phyloP scores from a whole-genome alignment of 2,113 vertebrate species.

The Dolichallabes microphthalmus region DNA sequence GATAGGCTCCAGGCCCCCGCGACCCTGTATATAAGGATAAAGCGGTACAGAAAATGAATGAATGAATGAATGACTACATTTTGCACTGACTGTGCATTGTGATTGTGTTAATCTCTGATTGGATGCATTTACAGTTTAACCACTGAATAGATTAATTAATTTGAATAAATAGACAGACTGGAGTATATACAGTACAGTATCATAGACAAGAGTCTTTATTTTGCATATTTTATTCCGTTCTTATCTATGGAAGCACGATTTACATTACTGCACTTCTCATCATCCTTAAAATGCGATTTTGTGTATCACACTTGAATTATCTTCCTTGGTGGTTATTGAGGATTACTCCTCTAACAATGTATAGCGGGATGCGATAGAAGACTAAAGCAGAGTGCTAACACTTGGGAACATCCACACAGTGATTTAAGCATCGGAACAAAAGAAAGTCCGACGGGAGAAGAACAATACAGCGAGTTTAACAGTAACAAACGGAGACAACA shows the following conservation, averaged over 20 bases:
- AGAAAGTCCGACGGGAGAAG: not conserved
- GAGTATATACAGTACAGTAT: not conserved
- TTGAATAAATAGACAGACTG: not conserved
- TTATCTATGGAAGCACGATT: not conserved
- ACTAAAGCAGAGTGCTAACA: not conserved
- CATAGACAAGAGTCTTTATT: not conserved
- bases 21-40: too few relatives aligned
- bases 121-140: not conserved
- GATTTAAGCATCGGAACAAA: not conserved
- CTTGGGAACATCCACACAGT: not conserved
- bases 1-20: too few relatives aligned
- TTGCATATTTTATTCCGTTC: not conserved
- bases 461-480: not conserved
- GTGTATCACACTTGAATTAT: not conserved
- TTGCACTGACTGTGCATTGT: not conserved
- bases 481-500: constrained; percentile 1
- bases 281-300: not conserved
- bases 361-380: not conserved
- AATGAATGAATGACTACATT: too few relatives aligned
- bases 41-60: too few relatives aligned
- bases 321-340: not conserved
- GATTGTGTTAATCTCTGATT: not conserved
- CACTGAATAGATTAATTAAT: not conserved
- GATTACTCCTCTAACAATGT: not conserved
- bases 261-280: not conserved